Evolutionary conservation across 2,888 invertebrate genomes (phyloP).

Genomic region (Schizaphis graminum): DNA sequence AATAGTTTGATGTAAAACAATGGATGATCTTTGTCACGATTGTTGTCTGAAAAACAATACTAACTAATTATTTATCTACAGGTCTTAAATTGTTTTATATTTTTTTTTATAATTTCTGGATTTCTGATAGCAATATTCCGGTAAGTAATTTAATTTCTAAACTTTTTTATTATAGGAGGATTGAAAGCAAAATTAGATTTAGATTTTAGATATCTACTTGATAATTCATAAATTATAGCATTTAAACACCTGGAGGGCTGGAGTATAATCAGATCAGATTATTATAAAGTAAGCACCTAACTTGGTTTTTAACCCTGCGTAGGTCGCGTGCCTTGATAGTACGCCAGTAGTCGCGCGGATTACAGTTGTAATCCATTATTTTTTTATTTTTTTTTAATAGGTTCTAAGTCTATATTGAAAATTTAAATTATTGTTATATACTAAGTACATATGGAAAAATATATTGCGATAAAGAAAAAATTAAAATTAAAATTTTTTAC

Average conservation of each 20-base stretch:
- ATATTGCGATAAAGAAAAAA: too few relatives aligned
- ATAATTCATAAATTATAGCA: neutral
- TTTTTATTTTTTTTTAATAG: too few relatives aligned
- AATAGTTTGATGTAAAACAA: neutral
- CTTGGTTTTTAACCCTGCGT: too few relatives aligned
- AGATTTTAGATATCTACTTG: neutral
- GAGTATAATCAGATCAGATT: neutral
- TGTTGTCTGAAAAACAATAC: neutral
- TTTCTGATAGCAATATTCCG: neutral
- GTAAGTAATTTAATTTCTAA: neutral
- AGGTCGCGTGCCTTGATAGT: too few relatives aligned
- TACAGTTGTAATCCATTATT: too few relatives aligned
- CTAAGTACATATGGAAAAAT: too few relatives aligned
- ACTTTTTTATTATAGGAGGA: neutral
- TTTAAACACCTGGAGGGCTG: neutral
- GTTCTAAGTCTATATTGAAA: too few relatives aligned
- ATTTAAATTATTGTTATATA: too few relatives aligned
- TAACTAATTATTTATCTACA: neutral
- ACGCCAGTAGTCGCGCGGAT: too few relatives aligned
- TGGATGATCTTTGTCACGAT: neutral
- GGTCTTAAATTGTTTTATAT: neutral
- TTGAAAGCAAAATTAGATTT: neutral
- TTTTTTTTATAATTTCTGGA: neutral
- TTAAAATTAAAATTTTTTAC: too few relatives aligned
- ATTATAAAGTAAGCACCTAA: neutral